Conservation (phyloP, 2,888 invertebrate genomes). For the Agrochola litura region DNA sequence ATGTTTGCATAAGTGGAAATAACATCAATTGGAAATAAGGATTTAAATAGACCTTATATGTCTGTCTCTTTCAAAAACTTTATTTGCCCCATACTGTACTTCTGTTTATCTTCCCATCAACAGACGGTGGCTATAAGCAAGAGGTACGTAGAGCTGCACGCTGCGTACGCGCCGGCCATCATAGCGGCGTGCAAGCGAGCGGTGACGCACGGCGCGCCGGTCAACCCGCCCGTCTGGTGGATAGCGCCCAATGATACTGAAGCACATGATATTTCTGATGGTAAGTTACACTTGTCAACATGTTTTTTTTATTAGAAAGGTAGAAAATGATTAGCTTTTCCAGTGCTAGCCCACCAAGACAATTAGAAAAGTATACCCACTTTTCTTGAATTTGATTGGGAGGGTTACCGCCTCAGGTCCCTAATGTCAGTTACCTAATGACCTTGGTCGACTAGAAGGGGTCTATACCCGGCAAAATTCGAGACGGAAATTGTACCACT, state of each 20-base stretch:
- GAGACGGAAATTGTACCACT: neutral
- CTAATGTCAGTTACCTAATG: too few species aligned
- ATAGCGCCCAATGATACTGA: slow-evolving; percentile 90
- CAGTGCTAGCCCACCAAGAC: neutral
- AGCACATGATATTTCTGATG: slow-evolving; percentile 86
- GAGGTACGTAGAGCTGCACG: slow-evolving; percentile 91
- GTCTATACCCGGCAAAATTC: too few species aligned
- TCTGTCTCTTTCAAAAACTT: neutral
- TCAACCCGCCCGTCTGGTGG: slow-evolving; percentile 95
- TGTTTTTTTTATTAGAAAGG: too few species aligned
- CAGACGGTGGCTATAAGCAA: slow-evolving; percentile 90
- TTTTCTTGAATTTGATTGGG: too few species aligned
- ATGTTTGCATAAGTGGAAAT: too few species aligned
- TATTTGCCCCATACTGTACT: neutral
- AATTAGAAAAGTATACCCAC: neutral
- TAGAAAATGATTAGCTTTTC: too few species aligned
- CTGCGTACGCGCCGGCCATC: slow-evolving; percentile 87
- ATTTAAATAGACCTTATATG: neutral
- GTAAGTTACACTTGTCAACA: slow-evolving; percentile 63
- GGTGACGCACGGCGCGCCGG: slow-evolving; percentile 89
- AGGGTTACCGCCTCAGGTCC: too few species aligned
- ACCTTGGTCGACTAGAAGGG: too few species aligned
- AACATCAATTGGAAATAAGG: too few species aligned
- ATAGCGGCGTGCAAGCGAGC: slow-evolving; percentile 88
- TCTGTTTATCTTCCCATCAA: neutral